Evolutionary conservation across 2,888 invertebrate genomes (phyloP).

Genomic region (Drosophila demipolita): DNA sequence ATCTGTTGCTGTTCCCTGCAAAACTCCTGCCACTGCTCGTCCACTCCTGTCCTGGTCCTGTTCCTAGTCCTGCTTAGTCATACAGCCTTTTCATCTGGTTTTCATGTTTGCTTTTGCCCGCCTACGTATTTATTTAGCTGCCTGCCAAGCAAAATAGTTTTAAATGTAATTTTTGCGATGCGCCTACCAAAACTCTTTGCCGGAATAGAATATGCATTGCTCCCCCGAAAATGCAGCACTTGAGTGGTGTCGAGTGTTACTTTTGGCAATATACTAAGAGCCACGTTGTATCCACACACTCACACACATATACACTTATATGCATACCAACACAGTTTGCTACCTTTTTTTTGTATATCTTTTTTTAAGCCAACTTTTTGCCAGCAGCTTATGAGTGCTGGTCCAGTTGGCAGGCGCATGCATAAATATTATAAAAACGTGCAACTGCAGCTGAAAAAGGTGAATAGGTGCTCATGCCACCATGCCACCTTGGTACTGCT

Average conservation of each 20-base stretch:
- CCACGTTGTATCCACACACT: conserved; percentile 21
- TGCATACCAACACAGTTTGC: background rate
- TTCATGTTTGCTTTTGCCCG: conserved; percentile 53
- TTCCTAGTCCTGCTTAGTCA: background rate
- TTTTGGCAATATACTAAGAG: conserved; percentile 64
- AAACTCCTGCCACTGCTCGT: conserved; percentile 10
- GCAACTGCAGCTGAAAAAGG: conserved; percentile 60
- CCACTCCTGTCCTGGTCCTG: background rate
- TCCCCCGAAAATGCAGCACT: conserved; percentile 47
- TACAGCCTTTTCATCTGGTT: conserved; percentile 58
- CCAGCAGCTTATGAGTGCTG: conserved; percentile 56
- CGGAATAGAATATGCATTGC: conserved; percentile 59
- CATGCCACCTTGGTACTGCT: too few relatives aligned
- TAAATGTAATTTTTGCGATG: conserved; percentile 73
- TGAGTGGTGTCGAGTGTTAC: conserved; percentile 70
- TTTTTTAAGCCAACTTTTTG: conserved; percentile 35
- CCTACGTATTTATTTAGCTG: conserved; percentile 53
- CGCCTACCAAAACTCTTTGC: conserved; percentile 52
- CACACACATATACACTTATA: conserved; percentile 18
- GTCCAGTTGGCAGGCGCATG: conserved; percentile 71
- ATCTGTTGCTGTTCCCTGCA: conserved; percentile 69
- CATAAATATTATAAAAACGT: conserved; percentile 79
- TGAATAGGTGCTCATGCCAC: conserved; percentile 53
- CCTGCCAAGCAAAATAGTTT: conserved; percentile 69
- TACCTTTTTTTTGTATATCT: conserved; percentile 16